Evolutionary conservation across 2,113 vertebrate genomes (phyloP).

Genomic region (Brachypodius melanocephalos): DNA sequence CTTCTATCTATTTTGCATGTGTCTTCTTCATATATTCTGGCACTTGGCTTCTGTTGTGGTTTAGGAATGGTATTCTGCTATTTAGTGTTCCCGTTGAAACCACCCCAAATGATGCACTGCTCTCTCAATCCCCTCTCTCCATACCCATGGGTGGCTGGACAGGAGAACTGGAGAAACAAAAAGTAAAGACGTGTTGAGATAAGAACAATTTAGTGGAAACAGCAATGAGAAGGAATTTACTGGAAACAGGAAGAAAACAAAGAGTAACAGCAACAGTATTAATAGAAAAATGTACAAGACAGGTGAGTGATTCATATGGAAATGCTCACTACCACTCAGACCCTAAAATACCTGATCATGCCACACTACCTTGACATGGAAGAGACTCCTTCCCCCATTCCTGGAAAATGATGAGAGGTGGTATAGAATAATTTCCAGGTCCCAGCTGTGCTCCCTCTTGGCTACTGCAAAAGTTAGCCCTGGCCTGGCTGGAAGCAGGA

Average conservation of each 20-base stretch:
- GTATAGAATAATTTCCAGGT: not conserved
- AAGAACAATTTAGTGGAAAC: not conserved
- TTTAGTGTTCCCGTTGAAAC: not conserved
- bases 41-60: not conserved
- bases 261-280: not conserved
- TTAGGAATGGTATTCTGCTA: not conserved
- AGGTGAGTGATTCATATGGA: accelerated
- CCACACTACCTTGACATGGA: not conserved
- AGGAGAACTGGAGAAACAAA: not conserved
- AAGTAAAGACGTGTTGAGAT: not conserved
- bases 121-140: not conserved
- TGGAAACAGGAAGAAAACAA: not conserved
- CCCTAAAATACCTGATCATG: accelerated
- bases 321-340: not conserved
- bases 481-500: not conserved
- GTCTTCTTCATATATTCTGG: not conserved
- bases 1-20: not conserved
- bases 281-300: not conserved
- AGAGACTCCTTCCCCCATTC: not conserved
- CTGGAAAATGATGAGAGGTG: not conserved
- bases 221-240: not conserved
- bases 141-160: not conserved
- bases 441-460: not conserved
- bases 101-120: not conserved
- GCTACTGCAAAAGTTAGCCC: not conserved